Percentiles rank a stretch among this genome's conserved stretches.
phyloP scores from a whole-genome alignment of 2,113 vertebrate species.

The Thinocorus orbignyianus region DNA sequence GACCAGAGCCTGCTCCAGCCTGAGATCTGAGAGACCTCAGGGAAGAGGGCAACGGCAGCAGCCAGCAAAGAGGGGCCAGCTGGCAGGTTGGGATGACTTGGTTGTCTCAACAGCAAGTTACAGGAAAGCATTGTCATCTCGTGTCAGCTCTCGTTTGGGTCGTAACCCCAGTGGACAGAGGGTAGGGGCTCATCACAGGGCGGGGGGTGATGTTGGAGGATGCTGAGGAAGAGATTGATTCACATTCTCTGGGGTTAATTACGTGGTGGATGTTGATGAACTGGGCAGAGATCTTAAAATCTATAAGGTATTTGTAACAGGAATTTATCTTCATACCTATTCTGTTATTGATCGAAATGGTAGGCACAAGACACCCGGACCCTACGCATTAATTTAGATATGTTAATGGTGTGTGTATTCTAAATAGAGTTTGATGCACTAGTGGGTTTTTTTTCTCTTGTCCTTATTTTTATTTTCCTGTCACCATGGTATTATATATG shows the following conservation, averaged over 20 bases:
- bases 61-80: background rate
- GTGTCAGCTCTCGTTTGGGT: accelerated
- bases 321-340: background rate
- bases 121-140: background rate
- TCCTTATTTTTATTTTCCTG: conserved; percentile 19
- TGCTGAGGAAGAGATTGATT: background rate
- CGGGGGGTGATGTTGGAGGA: background rate
- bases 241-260: background rate
- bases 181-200: accelerated
- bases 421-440: background rate
- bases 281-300: background rate
- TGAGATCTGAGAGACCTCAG: background rate
- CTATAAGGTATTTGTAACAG: background rate
- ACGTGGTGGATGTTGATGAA: background rate
- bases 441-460: background rate
- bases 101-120: background rate
- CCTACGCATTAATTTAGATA: background rate
- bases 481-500: background rate
- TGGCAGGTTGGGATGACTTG: accelerated
- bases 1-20: background rate
- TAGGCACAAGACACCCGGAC: background rate
- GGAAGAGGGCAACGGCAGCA: background rate
- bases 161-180: background rate
- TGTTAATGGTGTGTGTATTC: background rate
- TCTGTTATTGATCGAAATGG: background rate